A percentile compares a stretch with the other conserved stretches of the same genome.
Evolutionary conservation across 1,140 invertebrate species (phyloP).

Genomic region (Cydia amplana): DNA sequence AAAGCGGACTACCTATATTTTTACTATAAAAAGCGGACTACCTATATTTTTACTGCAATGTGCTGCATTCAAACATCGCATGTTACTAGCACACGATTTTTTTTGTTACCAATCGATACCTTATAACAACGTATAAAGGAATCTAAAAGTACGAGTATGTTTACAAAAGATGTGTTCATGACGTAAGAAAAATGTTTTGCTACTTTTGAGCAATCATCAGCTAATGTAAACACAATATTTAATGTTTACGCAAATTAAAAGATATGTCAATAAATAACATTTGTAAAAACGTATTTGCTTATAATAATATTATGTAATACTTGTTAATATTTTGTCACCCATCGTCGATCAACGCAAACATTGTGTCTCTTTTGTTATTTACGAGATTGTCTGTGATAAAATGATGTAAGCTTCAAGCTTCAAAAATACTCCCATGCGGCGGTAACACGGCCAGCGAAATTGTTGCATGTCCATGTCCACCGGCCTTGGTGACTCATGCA

Average conservation of each 20-base stretch:
- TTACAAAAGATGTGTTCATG: neutral
- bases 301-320: no score
- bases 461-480: conserved; percentile 17
- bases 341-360: no score
- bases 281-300: no score
- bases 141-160: neutral
- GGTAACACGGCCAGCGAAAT: conserved; percentile 35
- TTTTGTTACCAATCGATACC: neutral
- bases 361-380: neutral
- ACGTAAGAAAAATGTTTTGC: neutral
- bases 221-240: conserved; percentile 2
- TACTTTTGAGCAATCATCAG: neutral
- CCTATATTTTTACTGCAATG: neutral
- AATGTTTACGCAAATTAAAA: neutral
- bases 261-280: neutral
- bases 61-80: neutral
- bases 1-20: no score
- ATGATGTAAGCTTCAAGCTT: neutral
- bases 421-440: neutral
- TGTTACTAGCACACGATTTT: neutral
- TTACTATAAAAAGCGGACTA: neutral
- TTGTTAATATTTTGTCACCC: no score
- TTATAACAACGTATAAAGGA: neutral
- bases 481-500: conserved; percentile 36
- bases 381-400: neutral